phyloP scores from a whole-genome alignment of 2,113 vertebrate species.

The Psettodes erumei region DNA sequence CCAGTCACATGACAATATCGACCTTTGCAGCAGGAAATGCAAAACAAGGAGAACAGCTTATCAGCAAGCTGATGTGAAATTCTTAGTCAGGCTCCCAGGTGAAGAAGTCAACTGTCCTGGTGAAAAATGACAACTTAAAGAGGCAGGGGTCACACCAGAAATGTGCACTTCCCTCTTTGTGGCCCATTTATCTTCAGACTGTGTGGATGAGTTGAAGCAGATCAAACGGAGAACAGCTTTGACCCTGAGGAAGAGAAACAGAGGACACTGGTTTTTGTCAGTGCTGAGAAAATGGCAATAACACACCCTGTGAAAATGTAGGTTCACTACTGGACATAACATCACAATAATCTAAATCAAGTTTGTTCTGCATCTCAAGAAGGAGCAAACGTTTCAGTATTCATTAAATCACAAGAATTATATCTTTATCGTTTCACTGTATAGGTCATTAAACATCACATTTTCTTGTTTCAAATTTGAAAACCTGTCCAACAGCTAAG shows the following conservation, averaged over 20 bases:
- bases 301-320: conserved; percentile 12
- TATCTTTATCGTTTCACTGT: too few species aligned
- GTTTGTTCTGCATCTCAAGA: not conserved
- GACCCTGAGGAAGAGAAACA: conserved; percentile 23
- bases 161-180: conserved; percentile 40
- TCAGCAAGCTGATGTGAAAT: conserved; percentile 47
- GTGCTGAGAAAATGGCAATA: conserved; percentile 32
- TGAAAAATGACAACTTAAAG: conserved; percentile 44
- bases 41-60: conserved; percentile 24
- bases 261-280: conserved; percentile 13
- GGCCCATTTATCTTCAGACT: conserved; percentile 55
- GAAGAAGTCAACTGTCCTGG: conserved; percentile 36
- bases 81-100: conserved; percentile 27
- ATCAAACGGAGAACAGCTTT: conserved; percentile 46
- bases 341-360: conserved; percentile 6
- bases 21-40: conserved; percentile 5
- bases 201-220: conserved; percentile 35
- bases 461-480: not conserved
- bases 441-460: too few species aligned
- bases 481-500: too few species aligned
- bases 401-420: not conserved
- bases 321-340: not conserved
- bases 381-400: not conserved
- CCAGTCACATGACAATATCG: not conserved
- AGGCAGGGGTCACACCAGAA: conserved; percentile 42